Evolutionary conservation across 2,888 invertebrate genomes (phyloP), one percentile per base, ranked within the genome.

Genomic region (Flabesymbios commensalis): DNA sequence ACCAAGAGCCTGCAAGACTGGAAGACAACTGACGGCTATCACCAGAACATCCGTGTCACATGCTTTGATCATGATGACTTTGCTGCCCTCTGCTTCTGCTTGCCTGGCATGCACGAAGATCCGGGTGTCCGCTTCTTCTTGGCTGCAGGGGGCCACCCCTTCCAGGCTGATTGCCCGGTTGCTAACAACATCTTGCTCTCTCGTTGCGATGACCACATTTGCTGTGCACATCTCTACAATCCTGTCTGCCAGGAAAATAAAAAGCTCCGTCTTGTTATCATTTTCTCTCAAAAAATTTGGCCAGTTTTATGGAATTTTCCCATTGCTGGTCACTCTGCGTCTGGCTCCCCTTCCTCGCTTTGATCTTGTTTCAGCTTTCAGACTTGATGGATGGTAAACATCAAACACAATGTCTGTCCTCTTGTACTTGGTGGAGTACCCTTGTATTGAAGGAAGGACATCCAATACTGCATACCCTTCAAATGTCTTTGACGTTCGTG

Each of bases 61-160:
- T 1, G 54, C 51, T 22, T 60, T 45, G 28, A 65, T 39, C 22
- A 60, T 19, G 5, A 65, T 5, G 17, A 14, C n/a, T 49, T 61
- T 61, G 57, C 31, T 7, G 5, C 61, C 61, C 22, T 61, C 29
- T 3, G 14, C 17, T n/a, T 48, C 29, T 48, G 39, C 57, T 48
- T 61, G 42, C 32, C 45, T 51, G 31, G 56, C 65, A 60, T 65
- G 57, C 14, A 65, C 42, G 36, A 64, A 39, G 2, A 59, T 48
- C 19, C 57, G n/a, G n/a, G 62, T 68, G 43, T 69, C 64, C 14
- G 67, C 59, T 59, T 71, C 64, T 49, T 68, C 63, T 29, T 69
- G 69, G 33, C 43, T 57, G 36, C 70, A 65, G 31, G 57, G 57
- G 5, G 19, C 59, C n/a, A 64, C 22, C 2, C 19, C 48, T 29